These are phyloP conservation scores for Theristicus caerulescens DNA, from an alignment of 2,113 vertebrate genomes.

Conservation along the genomic window DNA sequence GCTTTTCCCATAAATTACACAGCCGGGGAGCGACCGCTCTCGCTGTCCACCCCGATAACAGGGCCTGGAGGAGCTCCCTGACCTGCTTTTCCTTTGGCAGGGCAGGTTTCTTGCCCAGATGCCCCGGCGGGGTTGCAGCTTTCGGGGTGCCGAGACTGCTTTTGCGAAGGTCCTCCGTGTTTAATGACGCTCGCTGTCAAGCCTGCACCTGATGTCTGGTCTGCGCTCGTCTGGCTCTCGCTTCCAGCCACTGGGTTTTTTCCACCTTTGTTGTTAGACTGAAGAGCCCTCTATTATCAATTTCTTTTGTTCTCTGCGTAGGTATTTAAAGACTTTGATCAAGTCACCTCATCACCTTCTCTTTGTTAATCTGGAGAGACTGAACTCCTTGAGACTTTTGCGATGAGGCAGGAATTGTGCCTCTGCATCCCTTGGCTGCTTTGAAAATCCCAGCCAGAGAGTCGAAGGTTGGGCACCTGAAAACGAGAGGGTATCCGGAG, in stretches of 20 bases:
- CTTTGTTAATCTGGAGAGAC: constrained; percentile 57
- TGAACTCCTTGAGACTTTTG: constrained; percentile 62
- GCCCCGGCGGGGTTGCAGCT: rapidly evolving
- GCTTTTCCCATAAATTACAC: not conserved
- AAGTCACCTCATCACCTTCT: constrained; percentile 60
- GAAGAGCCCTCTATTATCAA: constrained; percentile 44
- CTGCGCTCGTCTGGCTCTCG: not conserved
- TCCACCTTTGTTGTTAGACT: constrained; percentile 48
- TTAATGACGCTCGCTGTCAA: not conserved
- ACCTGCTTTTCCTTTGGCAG: not conserved
- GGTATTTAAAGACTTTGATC: constrained; percentile 59
- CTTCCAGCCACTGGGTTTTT: not conserved
- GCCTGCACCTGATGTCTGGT: not conserved
- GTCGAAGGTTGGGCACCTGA: constrained; percentile 44
- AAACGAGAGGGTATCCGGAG: constrained; percentile 29
- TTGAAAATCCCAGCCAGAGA: constrained; percentile 40
- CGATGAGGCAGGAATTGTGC: constrained; percentile 33
- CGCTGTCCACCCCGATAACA: rapidly evolving
- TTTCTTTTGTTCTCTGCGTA: constrained; percentile 45
- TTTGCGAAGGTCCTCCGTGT: not conserved
- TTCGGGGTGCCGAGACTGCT: not conserved
- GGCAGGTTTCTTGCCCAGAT: rapidly evolving
- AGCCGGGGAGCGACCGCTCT: rapidly evolving
- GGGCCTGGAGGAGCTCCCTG: not conserved
- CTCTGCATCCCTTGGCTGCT: constrained; percentile 4